Evolutionary conservation across 2,113 vertebrate genomes (phyloP).

Genomic region (Sinocyclocheilus anophthalmus): DNA sequence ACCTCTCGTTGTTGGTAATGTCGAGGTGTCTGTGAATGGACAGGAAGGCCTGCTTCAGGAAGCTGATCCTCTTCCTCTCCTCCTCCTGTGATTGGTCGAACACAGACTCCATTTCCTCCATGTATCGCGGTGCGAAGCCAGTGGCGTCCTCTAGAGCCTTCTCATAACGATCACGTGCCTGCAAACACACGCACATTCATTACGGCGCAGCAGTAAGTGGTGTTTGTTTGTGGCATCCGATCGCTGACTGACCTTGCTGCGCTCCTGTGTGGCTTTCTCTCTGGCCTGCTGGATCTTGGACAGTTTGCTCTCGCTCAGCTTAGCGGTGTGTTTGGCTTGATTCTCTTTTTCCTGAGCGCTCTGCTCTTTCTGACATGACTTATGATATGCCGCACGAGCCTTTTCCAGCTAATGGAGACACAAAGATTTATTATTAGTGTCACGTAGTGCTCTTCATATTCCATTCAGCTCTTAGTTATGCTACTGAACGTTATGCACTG

Average conservation of each 20-base stretch:
- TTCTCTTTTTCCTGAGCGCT: constrained; percentile 70
- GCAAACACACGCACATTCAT: constrained; percentile 1
- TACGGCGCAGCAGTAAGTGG: not conserved
- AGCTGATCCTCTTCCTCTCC: constrained; percentile 82
- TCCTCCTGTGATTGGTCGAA: constrained; percentile 84
- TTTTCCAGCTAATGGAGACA: constrained; percentile 73
- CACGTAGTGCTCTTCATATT: not conserved
- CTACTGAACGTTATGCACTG: not conserved
- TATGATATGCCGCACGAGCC: constrained; percentile 70
- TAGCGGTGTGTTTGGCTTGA: constrained; percentile 71
- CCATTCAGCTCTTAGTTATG: not conserved
- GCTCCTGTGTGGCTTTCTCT: constrained; percentile 69
- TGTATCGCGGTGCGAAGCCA: constrained; percentile 81
- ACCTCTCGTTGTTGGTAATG: constrained; percentile 80
- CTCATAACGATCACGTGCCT: constrained; percentile 78
- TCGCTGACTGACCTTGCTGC: constrained; percentile 63
- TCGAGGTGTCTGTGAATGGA: constrained; percentile 84
- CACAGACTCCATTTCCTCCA: constrained; percentile 87
- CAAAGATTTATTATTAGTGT: not conserved
- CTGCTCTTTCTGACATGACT: constrained; percentile 71
- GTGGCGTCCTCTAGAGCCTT: constrained; percentile 80
- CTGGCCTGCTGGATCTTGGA: constrained; percentile 70
- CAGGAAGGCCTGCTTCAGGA: constrained; percentile 80
- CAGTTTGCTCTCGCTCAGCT: constrained; percentile 71
- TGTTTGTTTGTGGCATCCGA: not conserved